Evolutionary conservation across 2,888 invertebrate genomes (phyloP).

Genomic region (Polylopha cassiicola): DNA sequence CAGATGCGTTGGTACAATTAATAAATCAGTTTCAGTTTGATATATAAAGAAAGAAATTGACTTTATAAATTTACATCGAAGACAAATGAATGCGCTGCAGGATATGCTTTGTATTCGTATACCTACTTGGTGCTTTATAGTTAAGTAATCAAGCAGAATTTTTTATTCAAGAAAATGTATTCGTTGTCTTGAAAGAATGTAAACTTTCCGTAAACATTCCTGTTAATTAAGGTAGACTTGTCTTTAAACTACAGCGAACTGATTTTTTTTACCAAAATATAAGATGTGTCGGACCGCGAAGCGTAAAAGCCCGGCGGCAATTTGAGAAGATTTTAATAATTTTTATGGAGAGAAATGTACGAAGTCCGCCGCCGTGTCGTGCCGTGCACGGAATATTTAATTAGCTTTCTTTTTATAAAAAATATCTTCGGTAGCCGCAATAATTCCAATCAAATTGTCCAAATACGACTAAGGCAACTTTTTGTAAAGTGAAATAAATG

Average conservation of each 20-base stretch:
- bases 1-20: no score
- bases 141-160: no score
- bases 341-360: slow-evolving; percentile 35
- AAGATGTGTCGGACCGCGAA: slow-evolving; percentile 13
- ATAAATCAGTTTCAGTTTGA: no score
- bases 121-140: no score
- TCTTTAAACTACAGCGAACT: slow-evolving; percentile 12
- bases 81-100: no score
- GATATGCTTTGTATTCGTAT: no score
- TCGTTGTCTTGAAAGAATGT: no score
- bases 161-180: no score
- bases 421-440: slow-evolving; percentile 41
- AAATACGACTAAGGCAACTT: slow-evolving; percentile 46
- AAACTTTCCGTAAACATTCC: no score
- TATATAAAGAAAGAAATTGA: no score
- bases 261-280: slow-evolving; percentile 11
- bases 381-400: slow-evolving; percentile 51
- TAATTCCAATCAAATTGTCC: slow-evolving; percentile 49
- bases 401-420: slow-evolving; percentile 50
- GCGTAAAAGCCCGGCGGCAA: slow-evolving; percentile 20
- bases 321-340: slow-evolving; percentile 35
- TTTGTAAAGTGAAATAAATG: slow-evolving; percentile 21
- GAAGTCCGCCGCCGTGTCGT: slow-evolving; percentile 31
- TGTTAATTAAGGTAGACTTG: no score
- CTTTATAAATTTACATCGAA: no score